phyloP scores from a whole-genome alignment of 2,888 invertebrate genomes.

The Troides oblongomaculatus region DNA sequence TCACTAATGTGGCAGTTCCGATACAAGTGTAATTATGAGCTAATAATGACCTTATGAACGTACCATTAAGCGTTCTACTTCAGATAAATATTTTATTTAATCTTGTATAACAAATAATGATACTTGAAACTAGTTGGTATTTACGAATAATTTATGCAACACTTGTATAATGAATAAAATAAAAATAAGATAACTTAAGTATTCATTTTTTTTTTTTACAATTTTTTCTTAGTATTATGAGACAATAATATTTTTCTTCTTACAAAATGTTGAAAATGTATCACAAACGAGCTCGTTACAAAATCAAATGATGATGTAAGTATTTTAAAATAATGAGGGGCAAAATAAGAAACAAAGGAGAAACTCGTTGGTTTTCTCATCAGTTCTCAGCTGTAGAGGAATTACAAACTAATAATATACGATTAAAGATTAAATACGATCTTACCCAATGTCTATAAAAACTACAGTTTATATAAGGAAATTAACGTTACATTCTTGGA shows the following conservation, averaged over 20 bases:
- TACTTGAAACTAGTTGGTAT: background rate
- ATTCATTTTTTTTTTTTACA: background rate
- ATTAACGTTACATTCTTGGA: too few species aligned
- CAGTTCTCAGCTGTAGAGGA: too few species aligned
- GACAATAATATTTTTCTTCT: background rate
- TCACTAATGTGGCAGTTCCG: slow-evolving; percentile 67
- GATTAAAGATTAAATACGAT: too few species aligned
- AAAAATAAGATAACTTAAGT: background rate
- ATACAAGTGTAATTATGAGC: slow-evolving; percentile 55
- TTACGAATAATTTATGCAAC: background rate
- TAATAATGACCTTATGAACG: slow-evolving; percentile 56
- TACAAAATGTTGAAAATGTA: background rate
- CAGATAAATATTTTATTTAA: slow-evolving; percentile 32
- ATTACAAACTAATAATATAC: too few species aligned
- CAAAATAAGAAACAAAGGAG: too few species aligned
- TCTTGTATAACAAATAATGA: background rate
- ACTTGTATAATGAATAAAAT: background rate
- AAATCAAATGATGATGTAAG: too few species aligned
- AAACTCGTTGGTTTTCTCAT: too few species aligned
- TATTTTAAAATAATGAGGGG: too few species aligned
- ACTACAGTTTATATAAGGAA: too few species aligned
- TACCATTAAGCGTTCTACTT: slow-evolving; percentile 38
- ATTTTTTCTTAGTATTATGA: background rate
- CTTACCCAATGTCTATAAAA: too few species aligned
- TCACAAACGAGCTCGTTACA: background rate